Conservation (phyloP, 2,113 vertebrate species). For the Naja naja region DNA sequence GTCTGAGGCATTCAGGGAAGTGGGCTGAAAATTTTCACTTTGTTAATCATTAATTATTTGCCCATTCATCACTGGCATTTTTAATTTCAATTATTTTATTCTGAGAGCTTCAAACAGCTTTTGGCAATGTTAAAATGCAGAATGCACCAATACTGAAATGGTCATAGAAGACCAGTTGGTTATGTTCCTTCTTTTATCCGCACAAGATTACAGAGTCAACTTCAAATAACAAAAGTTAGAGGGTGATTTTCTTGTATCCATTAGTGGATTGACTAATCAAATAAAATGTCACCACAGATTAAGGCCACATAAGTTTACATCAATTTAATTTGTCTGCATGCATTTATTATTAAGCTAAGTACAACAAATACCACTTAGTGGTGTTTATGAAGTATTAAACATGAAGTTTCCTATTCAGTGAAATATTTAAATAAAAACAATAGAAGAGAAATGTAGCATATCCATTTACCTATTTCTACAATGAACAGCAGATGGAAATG, state of each 20-base stretch:
- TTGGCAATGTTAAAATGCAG: not conserved
- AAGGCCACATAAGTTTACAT: not conserved
- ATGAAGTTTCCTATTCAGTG: not conserved
- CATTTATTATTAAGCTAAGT: not conserved
- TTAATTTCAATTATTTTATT: slow-evolving; percentile 34
- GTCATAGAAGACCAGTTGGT: slow-evolving; percentile 18
- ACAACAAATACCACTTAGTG: not conserved
- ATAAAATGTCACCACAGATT: slow-evolving; percentile 8
- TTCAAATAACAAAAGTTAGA: slow-evolving; percentile 24
- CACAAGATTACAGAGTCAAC: slow-evolving; percentile 8
- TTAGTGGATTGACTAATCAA: slow-evolving; percentile 28
- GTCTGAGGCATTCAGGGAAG: not conserved
- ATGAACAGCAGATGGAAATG: not conserved
- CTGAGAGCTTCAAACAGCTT: slow-evolving; percentile 18
- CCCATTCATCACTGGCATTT: not conserved
- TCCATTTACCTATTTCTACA: not conserved
- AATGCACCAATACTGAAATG: not conserved
- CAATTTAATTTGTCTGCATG: not conserved
- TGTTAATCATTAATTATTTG: not conserved
- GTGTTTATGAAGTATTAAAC: not conserved
- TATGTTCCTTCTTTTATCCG: slow-evolving; percentile 6
- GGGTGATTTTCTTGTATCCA: slow-evolving; percentile 27
- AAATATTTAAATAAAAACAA: not conserved
- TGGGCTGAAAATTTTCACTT: not conserved
- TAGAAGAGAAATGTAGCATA: not conserved